Conservation (phyloP, 2,888 invertebrate species). For the Hydraecia micacea region DNA sequence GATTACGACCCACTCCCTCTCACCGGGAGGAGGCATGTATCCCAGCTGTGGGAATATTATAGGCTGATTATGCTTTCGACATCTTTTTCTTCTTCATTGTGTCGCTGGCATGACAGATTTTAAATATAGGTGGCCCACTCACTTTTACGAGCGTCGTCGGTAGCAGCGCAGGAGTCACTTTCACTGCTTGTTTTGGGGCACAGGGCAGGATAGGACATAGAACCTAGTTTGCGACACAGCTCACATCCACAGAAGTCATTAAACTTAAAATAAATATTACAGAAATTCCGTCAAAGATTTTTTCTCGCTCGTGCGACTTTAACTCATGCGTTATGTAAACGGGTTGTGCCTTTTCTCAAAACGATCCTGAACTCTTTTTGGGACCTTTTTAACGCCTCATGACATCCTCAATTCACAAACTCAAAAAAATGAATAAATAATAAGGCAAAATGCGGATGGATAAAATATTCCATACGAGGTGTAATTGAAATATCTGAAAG, state of each 20-base stretch:
- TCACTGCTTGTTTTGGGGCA: not conserved
- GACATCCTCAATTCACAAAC: not conserved
- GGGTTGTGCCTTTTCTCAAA: not conserved
- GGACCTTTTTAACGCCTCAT: not conserved
- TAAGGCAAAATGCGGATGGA: not conserved
- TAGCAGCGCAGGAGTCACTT: not conserved
- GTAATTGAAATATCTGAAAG: not conserved
- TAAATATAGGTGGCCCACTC: not conserved
- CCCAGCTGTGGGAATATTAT: not conserved
- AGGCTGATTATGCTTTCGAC: not conserved
- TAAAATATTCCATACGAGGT: not conserved
- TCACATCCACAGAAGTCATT: not conserved
- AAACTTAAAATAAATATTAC: not conserved
- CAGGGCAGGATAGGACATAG: not conserved
- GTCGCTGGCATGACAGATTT: no score
- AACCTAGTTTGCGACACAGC: not conserved
- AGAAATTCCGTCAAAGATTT: not conserved
- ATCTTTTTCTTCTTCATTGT: not conserved
- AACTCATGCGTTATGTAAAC: slow-evolving; percentile 12
- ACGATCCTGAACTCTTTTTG: not conserved
- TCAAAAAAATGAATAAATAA: not conserved
- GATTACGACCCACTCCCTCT: not conserved
- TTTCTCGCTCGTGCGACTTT: slow-evolving; percentile 10
- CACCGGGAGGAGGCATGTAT: not conserved
- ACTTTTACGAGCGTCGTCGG: not conserved